These are phyloP conservation scores for Drosophila meridiana DNA, from an alignment of 2,888 invertebrate genomes.

Conservation along the genomic window DNA sequence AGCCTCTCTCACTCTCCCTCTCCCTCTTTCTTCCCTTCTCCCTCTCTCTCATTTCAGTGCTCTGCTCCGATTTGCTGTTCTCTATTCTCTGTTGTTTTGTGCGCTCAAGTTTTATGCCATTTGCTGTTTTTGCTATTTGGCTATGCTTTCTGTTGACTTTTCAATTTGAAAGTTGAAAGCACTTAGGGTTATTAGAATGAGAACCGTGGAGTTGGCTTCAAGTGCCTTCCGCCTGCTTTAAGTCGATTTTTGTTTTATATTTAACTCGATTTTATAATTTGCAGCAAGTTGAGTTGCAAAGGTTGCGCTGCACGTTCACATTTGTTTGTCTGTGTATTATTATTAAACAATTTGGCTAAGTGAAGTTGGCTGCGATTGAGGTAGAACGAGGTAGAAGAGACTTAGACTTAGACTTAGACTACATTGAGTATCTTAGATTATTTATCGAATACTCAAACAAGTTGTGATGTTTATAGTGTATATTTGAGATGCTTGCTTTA, in stretches of 20 bases:
- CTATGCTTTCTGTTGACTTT: slow-evolving; percentile 80
- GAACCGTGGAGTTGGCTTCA: slow-evolving; percentile 60
- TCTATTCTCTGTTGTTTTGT: slow-evolving; percentile 48
- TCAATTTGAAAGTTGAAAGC: slow-evolving; percentile 82
- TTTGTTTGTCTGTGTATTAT: slow-evolving; percentile 10
- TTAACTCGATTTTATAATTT: slow-evolving; percentile 44
- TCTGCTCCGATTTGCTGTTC: slow-evolving; percentile 7
- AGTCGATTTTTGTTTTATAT: slow-evolving; percentile 35
- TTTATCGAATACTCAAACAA: no score
- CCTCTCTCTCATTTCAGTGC: not conserved
- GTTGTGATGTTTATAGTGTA: no score
- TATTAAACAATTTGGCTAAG: not conserved
- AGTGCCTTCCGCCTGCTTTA: slow-evolving; percentile 50
- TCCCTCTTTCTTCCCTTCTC: not conserved
- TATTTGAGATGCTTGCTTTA: no score
- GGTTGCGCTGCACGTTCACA: not conserved
- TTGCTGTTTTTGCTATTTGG: slow-evolving; percentile 75
- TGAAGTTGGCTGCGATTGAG: not conserved
- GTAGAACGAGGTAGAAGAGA: not conserved
- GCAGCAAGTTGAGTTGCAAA: slow-evolving; percentile 10
- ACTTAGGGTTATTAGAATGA: slow-evolving; percentile 80
- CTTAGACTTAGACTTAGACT: no score
- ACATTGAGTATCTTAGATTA: no score
- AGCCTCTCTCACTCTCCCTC: not conserved
- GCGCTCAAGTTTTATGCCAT: slow-evolving; percentile 67